Percentiles rank a stretch among this genome's conserved stretches.
Conservation (phyloP, 2,113 vertebrate genomes). For the Leptosomus discolor region DNA sequence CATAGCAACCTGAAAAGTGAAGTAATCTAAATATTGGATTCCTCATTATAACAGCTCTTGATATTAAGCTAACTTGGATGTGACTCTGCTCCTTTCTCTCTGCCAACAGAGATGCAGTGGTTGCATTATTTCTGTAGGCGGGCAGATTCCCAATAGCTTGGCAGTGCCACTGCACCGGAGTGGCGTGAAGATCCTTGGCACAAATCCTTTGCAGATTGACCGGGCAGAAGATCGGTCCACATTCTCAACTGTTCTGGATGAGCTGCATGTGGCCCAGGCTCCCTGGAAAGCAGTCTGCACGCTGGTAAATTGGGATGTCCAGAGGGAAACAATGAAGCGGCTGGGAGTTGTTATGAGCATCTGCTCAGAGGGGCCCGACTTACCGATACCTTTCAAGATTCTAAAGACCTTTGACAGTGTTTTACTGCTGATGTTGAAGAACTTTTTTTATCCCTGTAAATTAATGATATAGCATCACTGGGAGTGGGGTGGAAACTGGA, state of each 20-base stretch:
- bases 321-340: neutral
- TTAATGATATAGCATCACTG: neutral
- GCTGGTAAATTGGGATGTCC: constrained; percentile 72
- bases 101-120: constrained; percentile 81
- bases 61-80: neutral
- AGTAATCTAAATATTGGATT: neutral
- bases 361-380: neutral
- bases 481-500: neutral
- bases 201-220: constrained; percentile 86
- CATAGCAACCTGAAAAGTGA: neutral
- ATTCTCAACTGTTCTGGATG: constrained; percentile 88
- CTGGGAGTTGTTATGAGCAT: neutral
- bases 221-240: constrained; percentile 88
- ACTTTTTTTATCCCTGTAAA: neutral
- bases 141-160: constrained; percentile 94
- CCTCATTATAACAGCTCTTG: neutral
- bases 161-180: constrained; percentile 85
- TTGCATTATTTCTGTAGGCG: constrained; percentile 92
- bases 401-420: neutral
- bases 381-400: neutral
- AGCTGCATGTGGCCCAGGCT: constrained; percentile 87
- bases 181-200: constrained; percentile 90
- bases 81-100: neutral
- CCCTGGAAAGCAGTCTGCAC: constrained; percentile 91
- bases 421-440: neutral